These are phyloP conservation scores for Acrossocheilus fasciatus DNA, from an alignment of 2,797 vertebrate genomes.

Conservation along the genomic window DNA sequence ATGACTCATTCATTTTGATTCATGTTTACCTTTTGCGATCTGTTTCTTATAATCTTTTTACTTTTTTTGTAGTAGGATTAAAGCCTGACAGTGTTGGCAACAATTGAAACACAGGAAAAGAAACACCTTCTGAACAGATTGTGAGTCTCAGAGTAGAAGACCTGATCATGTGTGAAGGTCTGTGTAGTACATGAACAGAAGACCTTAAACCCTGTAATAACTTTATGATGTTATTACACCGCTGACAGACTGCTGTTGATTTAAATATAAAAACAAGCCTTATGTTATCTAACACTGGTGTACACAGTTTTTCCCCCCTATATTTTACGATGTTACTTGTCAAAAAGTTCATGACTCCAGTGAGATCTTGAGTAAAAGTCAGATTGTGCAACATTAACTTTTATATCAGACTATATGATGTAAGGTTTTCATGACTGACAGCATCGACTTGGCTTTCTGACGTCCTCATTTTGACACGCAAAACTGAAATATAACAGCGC, in stretches of 20 bases:
- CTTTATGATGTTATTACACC: constrained; percentile 37
- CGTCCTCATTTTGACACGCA: not conserved
- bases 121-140: constrained; percentile 71
- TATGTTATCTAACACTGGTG: not conserved
- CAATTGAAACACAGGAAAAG: constrained; percentile 65
- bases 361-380: not conserved
- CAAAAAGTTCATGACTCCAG: constrained; percentile 1
- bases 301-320: not conserved
- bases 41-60: constrained; percentile 77
- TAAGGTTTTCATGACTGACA: not conserved
- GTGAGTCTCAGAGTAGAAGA: constrained; percentile 53
- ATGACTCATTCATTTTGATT: constrained; percentile 79
- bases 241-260: constrained; percentile 16
- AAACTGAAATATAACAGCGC: not conserved
- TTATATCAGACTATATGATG: constrained; percentile 1
- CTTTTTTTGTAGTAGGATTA: constrained; percentile 62
- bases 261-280: not conserved
- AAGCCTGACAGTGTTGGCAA: constrained; percentile 68
- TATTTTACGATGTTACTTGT: not conserved
- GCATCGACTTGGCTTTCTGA: not conserved
- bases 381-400: constrained; percentile 9
- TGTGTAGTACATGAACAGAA: constrained; percentile 50
- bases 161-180: constrained; percentile 57
- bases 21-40: constrained; percentile 81
- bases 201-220: constrained; percentile 31